Conservation (phyloP, 2,113 vertebrate genomes). For the Desmodus rotundus region DNA sequence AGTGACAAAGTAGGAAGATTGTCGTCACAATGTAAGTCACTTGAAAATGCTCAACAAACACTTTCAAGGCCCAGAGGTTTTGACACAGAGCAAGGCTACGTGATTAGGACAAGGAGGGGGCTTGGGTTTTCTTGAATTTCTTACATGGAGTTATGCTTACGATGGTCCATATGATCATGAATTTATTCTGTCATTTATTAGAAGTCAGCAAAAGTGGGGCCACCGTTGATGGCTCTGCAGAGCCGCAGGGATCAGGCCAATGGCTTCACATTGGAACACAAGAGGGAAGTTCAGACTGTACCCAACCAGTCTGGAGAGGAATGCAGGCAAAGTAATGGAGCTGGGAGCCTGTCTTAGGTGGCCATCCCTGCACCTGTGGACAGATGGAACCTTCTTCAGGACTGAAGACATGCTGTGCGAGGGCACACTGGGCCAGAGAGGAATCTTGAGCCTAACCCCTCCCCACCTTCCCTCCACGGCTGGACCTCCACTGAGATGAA, state of each 20-base stretch:
- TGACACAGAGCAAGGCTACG: neutral
- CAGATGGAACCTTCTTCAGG: neutral
- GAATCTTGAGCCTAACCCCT: too few relatives aligned
- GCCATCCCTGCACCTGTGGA: neutral
- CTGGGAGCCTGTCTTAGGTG: neutral
- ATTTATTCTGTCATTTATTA: neutral
- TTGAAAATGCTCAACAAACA: neutral
- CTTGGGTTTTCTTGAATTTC: neutral
- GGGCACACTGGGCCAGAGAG: neutral
- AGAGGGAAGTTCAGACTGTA: neutral
- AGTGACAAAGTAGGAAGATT: neutral
- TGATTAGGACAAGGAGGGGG: too few relatives aligned
- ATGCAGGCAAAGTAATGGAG: neutral
- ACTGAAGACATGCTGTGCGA: neutral
- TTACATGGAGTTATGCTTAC: neutral
- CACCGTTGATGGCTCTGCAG: neutral
- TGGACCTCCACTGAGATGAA: neutral
- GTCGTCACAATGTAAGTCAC: neutral
- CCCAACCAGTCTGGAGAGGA: neutral
- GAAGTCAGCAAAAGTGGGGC: neutral
- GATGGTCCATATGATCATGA: too few relatives aligned
- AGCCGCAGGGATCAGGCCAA: neutral
- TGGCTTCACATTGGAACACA: neutral
- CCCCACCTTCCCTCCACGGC: too few relatives aligned
- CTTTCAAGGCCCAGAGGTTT: neutral